phyloP scores from a whole-genome alignment of 2,113 vertebrate genomes.

The Melanerpes formicivorus region DNA sequence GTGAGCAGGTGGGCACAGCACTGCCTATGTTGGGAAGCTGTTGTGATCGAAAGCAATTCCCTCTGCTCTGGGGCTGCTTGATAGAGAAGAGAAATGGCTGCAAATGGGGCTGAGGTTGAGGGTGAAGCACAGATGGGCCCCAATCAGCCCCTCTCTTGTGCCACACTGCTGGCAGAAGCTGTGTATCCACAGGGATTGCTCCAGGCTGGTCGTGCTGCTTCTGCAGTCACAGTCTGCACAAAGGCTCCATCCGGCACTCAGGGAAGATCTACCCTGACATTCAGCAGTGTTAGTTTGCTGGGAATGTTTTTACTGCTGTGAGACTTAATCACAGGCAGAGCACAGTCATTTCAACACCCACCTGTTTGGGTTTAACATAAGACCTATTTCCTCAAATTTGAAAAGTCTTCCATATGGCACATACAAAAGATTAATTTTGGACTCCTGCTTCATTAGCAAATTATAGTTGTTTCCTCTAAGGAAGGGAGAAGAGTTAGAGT shows the following conservation, averaged over 20 bases:
- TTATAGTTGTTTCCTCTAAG: not conserved
- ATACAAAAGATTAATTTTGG: conserved; percentile 17
- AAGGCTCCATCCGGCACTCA: not conserved
- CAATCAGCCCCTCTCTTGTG: rapidly evolving
- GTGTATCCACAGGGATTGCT: not conserved
- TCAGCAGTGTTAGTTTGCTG: not conserved
- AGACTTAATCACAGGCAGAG: conserved; percentile 22
- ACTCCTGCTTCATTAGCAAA: not conserved
- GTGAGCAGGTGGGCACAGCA: rapidly evolving
- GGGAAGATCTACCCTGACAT: not conserved
- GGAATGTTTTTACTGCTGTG: not conserved
- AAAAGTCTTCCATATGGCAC: conserved; percentile 7
- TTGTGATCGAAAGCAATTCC: not conserved
- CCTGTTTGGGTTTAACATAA: conserved; percentile 25
- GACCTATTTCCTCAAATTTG: conserved; percentile 33
- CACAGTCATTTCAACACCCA: conserved; percentile 42
- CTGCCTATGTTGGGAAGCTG: not conserved
- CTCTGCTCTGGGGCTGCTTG: not conserved
- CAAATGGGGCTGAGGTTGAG: not conserved
- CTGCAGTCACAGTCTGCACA: not conserved
- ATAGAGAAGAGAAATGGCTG: not conserved
- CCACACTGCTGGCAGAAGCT: not conserved
- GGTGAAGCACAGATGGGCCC: not conserved
- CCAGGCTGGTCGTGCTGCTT: rapidly evolving
- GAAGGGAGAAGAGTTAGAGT: not conserved